Conservation (phyloP, 1,140 invertebrate species). For the Magallana ariakensis region DNA sequence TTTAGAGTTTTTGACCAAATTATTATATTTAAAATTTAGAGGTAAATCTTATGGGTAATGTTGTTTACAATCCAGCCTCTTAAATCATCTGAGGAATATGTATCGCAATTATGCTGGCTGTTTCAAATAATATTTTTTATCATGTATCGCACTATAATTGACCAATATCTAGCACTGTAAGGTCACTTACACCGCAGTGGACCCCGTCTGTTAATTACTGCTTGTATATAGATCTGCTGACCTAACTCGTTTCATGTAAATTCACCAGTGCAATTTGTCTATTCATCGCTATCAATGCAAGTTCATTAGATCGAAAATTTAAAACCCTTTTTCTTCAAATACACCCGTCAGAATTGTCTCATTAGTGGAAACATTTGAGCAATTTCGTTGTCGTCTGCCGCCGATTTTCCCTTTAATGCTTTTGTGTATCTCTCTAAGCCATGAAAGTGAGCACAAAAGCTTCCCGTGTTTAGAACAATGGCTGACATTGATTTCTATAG, state of each 20-base stretch:
- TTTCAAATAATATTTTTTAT: too few relatives aligned
- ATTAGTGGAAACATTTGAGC: neutral
- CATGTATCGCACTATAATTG: too few relatives aligned
- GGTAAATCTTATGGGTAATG: too few relatives aligned
- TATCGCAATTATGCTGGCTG: too few relatives aligned
- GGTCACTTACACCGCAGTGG: too few relatives aligned
- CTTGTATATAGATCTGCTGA: neutral
- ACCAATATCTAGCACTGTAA: too few relatives aligned
- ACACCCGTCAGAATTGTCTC: conserved; percentile 12
- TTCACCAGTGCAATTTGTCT: neutral
- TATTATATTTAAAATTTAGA: too few relatives aligned
- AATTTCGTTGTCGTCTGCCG: neutral
- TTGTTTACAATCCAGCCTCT: too few relatives aligned
- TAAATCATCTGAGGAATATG: too few relatives aligned
- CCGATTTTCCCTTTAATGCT: conserved; percentile 34
- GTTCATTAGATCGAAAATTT: conserved; percentile 8
- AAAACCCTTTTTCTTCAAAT: neutral
- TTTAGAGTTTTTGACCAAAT: too few relatives aligned
- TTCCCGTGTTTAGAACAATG: conserved; percentile 1
- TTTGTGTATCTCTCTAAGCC: neutral
- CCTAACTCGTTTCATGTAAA: neutral
- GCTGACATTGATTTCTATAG: conserved; percentile 9
- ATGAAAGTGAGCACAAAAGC: neutral
- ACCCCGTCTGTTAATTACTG: too few relatives aligned
- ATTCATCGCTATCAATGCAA: neutral